Conservation (phyloP, 2,113 vertebrate genomes). For the Psittacula cyanocephala region DNA sequence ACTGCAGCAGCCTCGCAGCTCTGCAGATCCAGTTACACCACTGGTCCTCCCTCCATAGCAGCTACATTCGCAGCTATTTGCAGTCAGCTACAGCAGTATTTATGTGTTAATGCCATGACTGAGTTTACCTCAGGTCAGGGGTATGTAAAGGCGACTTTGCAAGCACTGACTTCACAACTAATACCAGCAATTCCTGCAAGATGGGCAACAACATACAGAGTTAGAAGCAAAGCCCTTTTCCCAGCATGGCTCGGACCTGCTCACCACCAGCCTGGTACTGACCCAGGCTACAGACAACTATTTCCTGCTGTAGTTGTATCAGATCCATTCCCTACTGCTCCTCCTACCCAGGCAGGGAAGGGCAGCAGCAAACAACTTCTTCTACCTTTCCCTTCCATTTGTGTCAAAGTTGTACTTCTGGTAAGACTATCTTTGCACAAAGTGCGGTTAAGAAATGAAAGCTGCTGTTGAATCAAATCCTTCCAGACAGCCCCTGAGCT, state of each 20-base stretch:
- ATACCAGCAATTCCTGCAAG: background rate
- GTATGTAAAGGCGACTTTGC: background rate
- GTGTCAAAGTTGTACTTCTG: background rate
- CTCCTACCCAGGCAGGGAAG: background rate
- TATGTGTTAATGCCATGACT: background rate
- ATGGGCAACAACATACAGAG: background rate
- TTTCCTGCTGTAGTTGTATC: background rate
- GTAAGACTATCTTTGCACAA: background rate
- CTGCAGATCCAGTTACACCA: constrained; percentile 15
- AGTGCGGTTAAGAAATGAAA: background rate
- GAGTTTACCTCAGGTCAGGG: constrained; percentile 1
- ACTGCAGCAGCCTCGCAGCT: background rate
- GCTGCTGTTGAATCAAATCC: background rate
- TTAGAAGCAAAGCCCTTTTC: background rate
- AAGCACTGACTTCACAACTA: background rate
- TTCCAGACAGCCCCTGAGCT: background rate
- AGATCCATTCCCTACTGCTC: background rate
- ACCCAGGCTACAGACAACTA: background rate
- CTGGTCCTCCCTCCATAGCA: background rate
- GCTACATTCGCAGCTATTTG: background rate
- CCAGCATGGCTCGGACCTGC: background rate
- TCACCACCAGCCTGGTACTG: background rate
- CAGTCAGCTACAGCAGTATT: background rate
- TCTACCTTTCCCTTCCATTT: background rate
- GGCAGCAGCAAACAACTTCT: background rate